Percentiles rank a stretch among this genome's conserved stretches.
Conservation (phyloP, 2,888 invertebrate genomes). For the Julus scandinavius region DNA sequence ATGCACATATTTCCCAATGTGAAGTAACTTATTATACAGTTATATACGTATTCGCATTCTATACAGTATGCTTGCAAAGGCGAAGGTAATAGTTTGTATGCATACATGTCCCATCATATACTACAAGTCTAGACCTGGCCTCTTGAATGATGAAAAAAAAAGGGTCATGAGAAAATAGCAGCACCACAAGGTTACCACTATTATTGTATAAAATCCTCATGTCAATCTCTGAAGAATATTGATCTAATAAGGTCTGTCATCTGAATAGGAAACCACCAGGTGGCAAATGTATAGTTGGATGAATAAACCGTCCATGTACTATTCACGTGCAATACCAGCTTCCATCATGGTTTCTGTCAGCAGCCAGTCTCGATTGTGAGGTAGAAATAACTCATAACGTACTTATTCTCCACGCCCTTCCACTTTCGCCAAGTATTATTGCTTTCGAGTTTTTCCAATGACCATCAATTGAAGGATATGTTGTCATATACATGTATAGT, state of each 20-base stretch:
- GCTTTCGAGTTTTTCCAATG: neutral
- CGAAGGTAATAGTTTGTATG: neutral
- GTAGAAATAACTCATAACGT: neutral
- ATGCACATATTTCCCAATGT: neutral
- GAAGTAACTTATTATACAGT: neutral
- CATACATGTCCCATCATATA: neutral
- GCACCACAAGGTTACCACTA: too few relatives aligned
- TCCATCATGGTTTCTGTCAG: neutral
- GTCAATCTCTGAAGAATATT: neutral
- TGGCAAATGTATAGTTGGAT: neutral
- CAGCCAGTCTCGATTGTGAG: neutral
- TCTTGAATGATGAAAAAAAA: neutral
- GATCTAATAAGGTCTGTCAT: neutral
- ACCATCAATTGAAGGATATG: neutral
- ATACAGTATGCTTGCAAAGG: neutral
- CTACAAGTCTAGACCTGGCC: too few relatives aligned
- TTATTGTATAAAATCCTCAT: too few relatives aligned
- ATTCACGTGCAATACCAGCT: neutral
- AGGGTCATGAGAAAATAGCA: neutral
- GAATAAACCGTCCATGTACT: neutral
- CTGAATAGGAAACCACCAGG: neutral
- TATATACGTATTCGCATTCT: neutral
- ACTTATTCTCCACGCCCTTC: neutral
- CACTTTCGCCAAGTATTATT: conserved; percentile 38
- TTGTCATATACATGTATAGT: neutral